Conservation (phyloP, 2,797 vertebrate species). For the Pipistrellus pygmaeus region DNA sequence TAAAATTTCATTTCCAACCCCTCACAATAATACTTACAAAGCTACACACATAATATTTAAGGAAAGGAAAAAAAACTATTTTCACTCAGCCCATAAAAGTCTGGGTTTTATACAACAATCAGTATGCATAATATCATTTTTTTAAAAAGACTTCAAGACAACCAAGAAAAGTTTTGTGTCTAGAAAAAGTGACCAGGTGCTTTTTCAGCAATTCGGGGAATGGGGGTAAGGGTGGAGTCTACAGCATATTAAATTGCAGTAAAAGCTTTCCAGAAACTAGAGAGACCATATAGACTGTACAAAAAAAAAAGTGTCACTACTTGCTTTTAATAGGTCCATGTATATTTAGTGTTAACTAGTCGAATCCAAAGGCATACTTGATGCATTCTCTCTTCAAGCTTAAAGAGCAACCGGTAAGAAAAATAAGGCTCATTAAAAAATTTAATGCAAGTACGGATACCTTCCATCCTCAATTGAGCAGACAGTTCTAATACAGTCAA, state of each 20-base stretch:
- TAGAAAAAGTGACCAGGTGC: constrained; percentile 54
- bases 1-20: constrained; percentile 75
- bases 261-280: constrained; percentile 82
- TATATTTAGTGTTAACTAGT: constrained; percentile 84
- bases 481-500: constrained; percentile 62
- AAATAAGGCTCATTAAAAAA: constrained; percentile 9
- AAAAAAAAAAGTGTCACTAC: constrained; percentile 84
- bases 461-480: constrained; percentile 44
- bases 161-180: constrained; percentile 51
- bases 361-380: constrained; percentile 74
- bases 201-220: constrained; percentile 3
- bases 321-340: constrained; percentile 87
- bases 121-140: not conserved
- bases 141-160: not conserved
- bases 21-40: constrained; percentile 63
- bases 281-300: constrained; percentile 69
- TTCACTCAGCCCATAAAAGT: not conserved
- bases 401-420: constrained; percentile 44
- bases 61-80: not conserved
- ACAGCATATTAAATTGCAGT: constrained; percentile 68
- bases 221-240: not conserved
- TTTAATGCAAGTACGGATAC: constrained; percentile 50
- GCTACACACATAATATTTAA: constrained; percentile 27
- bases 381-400: constrained; percentile 54
- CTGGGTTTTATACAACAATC: not conserved